Evolutionary conservation across 2,797 vertebrate species (phyloP).

Genomic region (Rhinogobio ventralis): DNA sequence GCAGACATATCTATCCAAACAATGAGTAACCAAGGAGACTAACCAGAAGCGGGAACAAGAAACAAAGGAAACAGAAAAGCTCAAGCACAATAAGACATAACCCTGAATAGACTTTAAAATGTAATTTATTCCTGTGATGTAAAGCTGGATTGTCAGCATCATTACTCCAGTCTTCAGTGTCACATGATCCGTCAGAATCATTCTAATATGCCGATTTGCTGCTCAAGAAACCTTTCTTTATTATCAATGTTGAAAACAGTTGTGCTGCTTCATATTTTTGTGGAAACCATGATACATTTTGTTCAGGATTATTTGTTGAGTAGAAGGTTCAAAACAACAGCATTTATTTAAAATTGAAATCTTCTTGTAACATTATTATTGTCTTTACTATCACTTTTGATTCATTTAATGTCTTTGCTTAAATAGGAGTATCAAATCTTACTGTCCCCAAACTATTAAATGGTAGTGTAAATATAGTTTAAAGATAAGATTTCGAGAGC

Average conservation of each 20-base stretch:
- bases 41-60: neutral
- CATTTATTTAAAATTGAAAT: no score
- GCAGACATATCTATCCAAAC: neutral
- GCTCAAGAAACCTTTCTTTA: neutral
- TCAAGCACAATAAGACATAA: neutral
- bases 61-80: neutral
- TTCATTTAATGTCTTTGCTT: neutral
- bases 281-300: neutral
- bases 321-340: neutral
- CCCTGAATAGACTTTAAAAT: neutral
- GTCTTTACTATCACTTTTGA: neutral
- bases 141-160: neutral
- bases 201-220: neutral
- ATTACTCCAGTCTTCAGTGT: neutral
- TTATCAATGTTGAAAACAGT: neutral
- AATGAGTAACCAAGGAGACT: neutral
- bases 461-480: neutral
- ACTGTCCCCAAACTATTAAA: neutral
- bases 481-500: neutral
- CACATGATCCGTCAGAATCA: neutral
- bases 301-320: neutral
- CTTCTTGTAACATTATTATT: neutral
- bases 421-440: neutral
- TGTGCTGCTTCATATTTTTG: neutral
- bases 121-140: neutral